These are phyloP conservation scores for Semotilus atromaculatus DNA, from an alignment of 2,797 vertebrate genomes.

Conservation along the genomic window DNA sequence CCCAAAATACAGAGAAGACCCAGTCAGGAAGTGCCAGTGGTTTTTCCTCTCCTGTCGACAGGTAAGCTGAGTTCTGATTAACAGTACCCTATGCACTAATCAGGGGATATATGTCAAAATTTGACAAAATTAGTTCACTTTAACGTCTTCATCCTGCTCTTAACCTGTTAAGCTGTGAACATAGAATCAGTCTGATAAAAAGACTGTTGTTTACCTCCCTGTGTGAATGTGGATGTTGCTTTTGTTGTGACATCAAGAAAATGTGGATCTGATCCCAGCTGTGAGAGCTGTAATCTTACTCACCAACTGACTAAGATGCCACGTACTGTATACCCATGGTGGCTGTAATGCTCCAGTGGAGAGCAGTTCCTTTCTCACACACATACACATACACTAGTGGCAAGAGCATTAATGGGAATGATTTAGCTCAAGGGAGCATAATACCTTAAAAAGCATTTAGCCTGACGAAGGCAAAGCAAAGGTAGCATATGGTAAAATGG, in stretches of 20 bases:
- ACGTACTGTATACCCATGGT: neutral
- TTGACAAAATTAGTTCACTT: neutral
- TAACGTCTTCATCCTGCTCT: neutral
- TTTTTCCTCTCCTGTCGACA: slow-evolving; percentile 87
- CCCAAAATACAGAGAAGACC: slow-evolving; percentile 65
- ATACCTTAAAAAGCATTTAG: slow-evolving; percentile 15
- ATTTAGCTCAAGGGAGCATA: slow-evolving; percentile 29
- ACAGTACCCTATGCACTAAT: neutral
- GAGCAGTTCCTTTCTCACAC: slow-evolving; percentile 1
- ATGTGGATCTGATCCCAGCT: neutral
- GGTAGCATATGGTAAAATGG: neutral
- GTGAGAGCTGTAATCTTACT: slow-evolving; percentile 20
- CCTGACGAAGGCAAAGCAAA: slow-evolving; percentile 9
- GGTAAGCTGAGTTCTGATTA: slow-evolving; percentile 69
- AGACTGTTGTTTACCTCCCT: neutral
- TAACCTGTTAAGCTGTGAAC: neutral
- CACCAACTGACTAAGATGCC: neutral
- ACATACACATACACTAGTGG: slow-evolving; percentile 1
- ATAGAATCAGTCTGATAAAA: neutral
- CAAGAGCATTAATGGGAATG: slow-evolving; percentile 31
- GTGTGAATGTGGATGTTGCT: neutral
- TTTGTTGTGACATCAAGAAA: slow-evolving; percentile 7
- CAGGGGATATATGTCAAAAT: neutral
- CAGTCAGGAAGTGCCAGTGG: slow-evolving; percentile 70
- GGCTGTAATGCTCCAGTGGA: neutral